Evolutionary conservation across 2,888 invertebrate genomes (phyloP).

Genomic region (Trachelus iudaicus): DNA sequence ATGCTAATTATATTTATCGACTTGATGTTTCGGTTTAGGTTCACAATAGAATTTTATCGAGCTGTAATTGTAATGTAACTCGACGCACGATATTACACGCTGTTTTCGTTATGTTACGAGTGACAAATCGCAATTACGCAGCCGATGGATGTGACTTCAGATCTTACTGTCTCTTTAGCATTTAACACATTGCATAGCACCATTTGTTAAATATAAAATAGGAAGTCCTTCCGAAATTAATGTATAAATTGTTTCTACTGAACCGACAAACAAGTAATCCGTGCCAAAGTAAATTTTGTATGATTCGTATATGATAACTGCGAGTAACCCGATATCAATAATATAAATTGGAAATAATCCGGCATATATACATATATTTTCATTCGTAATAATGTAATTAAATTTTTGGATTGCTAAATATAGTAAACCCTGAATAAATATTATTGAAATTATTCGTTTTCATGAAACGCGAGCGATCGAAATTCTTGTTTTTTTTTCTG

Average conservation of each 20-base stretch:
- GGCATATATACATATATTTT: background rate
- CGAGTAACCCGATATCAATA: background rate
- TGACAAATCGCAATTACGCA: constrained; percentile 18
- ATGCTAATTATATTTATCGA: background rate
- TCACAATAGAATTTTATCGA: background rate
- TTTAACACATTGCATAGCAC: constrained; percentile 33
- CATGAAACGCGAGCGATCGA: background rate
- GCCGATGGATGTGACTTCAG: constrained; percentile 16
- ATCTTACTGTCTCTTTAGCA: constrained; percentile 14
- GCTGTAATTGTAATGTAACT: background rate
- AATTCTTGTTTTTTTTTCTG: background rate
- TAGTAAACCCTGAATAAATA: background rate
- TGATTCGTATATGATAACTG: background rate
- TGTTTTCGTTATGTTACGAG: constrained; percentile 15
- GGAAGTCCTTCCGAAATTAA: constrained; percentile 33
- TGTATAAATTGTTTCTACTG: background rate
- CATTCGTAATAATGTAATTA: background rate
- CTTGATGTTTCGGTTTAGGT: background rate
- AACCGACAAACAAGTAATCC: background rate
- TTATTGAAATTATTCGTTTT: background rate
- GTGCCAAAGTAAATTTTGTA: background rate
- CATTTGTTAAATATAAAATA: constrained; percentile 31
- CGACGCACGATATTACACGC: background rate
- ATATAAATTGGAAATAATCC: background rate
- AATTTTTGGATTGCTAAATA: background rate